Evolutionary conservation across 2,888 invertebrate species (phyloP).

Genomic region (Sinhomidia bicolor): DNA sequence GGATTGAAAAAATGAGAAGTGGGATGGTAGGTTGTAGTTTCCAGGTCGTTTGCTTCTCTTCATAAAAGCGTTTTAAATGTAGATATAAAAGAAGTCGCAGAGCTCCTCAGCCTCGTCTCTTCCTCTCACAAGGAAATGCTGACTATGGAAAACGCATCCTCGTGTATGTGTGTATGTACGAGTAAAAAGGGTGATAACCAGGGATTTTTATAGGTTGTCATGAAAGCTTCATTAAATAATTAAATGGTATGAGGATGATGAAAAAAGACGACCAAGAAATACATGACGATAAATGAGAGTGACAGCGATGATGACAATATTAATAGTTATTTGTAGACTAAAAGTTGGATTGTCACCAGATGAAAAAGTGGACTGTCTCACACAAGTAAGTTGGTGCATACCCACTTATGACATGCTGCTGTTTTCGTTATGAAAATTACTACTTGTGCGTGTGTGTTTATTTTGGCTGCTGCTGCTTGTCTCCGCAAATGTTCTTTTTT

Average conservation of each 20-base stretch:
- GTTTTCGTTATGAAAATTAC: too few species aligned
- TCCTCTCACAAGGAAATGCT: not conserved
- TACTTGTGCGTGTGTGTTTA: too few species aligned
- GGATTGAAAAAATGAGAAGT: too few species aligned
- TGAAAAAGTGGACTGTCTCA: too few species aligned
- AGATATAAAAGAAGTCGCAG: not conserved
- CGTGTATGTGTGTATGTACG: too few species aligned
- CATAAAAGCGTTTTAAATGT: not conserved
- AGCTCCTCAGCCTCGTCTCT: too few species aligned
- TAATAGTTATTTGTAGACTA: too few species aligned
- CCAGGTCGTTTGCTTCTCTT: slow-evolving; percentile 1
- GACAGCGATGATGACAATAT: not conserved
- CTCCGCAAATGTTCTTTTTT: too few species aligned
- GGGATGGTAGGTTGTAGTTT: not conserved
- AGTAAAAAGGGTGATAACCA: too few species aligned
- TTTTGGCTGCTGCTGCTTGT: too few species aligned
- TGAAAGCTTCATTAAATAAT: slow-evolving; percentile 28
- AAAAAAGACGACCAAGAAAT: not conserved
- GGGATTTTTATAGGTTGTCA: not conserved
- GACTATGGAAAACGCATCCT: not conserved
- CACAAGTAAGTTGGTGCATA: too few species aligned
- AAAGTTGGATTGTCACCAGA: slow-evolving; percentile 1
- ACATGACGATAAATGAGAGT: not conserved
- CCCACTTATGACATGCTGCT: too few species aligned
- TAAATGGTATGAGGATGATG: slow-evolving; percentile 19